Evolutionary conservation across 1,140 invertebrate genomes (phyloP), one percentile per base, ranked within the genome.

Genomic region (Maniola jurtina): DNA sequence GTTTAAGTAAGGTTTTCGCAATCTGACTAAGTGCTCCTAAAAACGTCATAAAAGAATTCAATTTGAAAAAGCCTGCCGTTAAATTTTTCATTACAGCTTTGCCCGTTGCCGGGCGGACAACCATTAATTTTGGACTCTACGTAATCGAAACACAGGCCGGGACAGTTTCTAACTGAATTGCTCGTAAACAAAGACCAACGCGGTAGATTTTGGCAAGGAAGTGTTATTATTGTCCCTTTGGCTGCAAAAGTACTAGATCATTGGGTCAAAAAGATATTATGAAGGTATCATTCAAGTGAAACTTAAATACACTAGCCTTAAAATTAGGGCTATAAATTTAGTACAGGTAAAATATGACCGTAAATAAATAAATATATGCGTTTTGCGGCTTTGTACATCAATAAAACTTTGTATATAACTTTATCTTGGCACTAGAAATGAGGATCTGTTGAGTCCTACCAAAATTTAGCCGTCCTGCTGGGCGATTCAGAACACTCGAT

Each of bases 81-180:
- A 78, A 81, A 55, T 84, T 81, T 83, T 84, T 87, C 80, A 86
- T 88, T 84, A 83, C 79, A 64, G 66, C 69, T 57, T 57, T 13
- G 9, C 42, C 25, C 25, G 52, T 25, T 25, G 25, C 25, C 55
- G 48, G 63, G 55, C 55, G 73, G 64, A 65, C 52, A 50, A 59
- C 75, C 75, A 84, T 86, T 85, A 83, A 86, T 86, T 86, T 82
- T 62, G 70, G 75, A 79, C 69, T 81, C 33, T 79, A 25, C 70
- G 78, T 77, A 74, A 82, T 84, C 77, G 76, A 79, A 80, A 76
- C 64, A 72, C 56, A 70, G 68, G 63, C 1, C 33, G 56, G 57
- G 25, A 54, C 16, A 45, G 47, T 40, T 54, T 61, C 48, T 6
- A 34, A 61, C 10, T 35, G 33, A 42, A 56, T 55, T 35, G 52